Percentiles rank a stretch among this genome's conserved stretches.
These are phyloP conservation scores for Periophthalmus magnuspinnatus DNA, from an alignment of 2,797 vertebrate species.

Conservation along the genomic window DNA sequence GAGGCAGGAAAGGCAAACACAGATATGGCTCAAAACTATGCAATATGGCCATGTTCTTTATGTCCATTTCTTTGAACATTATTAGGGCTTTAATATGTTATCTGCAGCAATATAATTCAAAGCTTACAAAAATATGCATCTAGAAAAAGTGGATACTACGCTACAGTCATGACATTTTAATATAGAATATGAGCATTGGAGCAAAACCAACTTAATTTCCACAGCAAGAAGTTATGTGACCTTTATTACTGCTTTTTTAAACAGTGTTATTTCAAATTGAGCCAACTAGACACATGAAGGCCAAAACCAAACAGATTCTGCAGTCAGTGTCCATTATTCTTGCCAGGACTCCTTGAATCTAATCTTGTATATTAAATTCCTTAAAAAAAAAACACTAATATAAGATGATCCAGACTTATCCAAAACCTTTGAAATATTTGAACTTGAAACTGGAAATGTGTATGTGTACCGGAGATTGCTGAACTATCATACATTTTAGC, in stretches of 20 bases:
- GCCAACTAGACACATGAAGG: conserved; percentile 6
- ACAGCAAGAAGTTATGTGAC: conserved; percentile 11
- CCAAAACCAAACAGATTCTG: conserved; percentile 10
- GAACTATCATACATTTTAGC: conserved; percentile 49
- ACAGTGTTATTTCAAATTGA: conserved; percentile 18
- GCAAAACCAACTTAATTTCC: conserved; percentile 17
- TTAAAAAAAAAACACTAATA: conserved; percentile 18
- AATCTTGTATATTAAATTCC: conserved; percentile 17
- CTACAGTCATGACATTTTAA: conserved; percentile 1
- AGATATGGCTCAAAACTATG: background rate
- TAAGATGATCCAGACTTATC: conserved; percentile 11
- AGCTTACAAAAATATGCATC: background rate
- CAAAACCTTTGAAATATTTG: conserved; percentile 11
- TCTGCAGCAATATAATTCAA: background rate
- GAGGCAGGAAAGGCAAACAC: background rate
- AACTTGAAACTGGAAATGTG: conserved; percentile 4
- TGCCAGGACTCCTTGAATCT: conserved; percentile 6
- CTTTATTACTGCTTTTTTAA: background rate
- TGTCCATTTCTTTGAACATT: background rate
- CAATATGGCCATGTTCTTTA: background rate
- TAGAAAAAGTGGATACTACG: background rate
- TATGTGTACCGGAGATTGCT: conserved; percentile 44
- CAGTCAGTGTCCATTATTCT: conserved; percentile 13
- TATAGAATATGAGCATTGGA: conserved; percentile 4
- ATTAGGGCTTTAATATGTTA: background rate